Percentiles rank a stretch among this genome's conserved stretches.
Conservation (phyloP, 92 coral and sea anemone species). For the Meandrina meandrites region DNA sequence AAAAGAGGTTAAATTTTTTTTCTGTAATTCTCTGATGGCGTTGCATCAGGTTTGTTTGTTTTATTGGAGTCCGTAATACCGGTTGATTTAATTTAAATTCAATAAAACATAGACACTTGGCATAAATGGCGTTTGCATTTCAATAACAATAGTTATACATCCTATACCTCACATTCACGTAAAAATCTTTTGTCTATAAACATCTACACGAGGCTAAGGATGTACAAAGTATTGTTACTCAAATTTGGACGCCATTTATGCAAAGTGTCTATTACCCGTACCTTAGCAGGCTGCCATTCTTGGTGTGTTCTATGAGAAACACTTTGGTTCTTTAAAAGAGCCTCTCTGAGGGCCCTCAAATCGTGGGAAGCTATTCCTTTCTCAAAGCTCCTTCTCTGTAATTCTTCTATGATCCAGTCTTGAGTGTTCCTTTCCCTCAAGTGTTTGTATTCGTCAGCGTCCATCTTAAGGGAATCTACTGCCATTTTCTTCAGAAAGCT, state of each 20-base stretch:
- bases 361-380: neutral
- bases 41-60: too few relatives aligned
- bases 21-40: neutral
- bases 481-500: conserved; percentile 31
- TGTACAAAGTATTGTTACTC: too few relatives aligned
- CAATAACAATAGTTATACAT: too few relatives aligned
- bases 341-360: conserved; percentile 11
- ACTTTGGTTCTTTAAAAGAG: conserved; percentile 7
- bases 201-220: too few relatives aligned
- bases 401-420: conserved; percentile 28
- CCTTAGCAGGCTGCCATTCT: conserved; percentile 44
- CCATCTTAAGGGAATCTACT: conserved; percentile 33
- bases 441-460: conserved; percentile 36
- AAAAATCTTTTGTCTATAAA: too few relatives aligned
- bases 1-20: neutral
- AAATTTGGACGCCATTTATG: too few relatives aligned
- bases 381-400: conserved; percentile 9
- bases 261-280: too few relatives aligned
- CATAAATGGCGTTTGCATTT: too few relatives aligned
- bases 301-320: conserved; percentile 18
- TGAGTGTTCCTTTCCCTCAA: neutral
- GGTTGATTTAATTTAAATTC: neutral
- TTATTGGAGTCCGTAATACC: too few relatives aligned
- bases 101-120: too few relatives aligned
- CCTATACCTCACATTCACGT: too few relatives aligned